Conservation (phyloP, 2,113 vertebrate species). For the Thalassarche chlororhynchos region DNA sequence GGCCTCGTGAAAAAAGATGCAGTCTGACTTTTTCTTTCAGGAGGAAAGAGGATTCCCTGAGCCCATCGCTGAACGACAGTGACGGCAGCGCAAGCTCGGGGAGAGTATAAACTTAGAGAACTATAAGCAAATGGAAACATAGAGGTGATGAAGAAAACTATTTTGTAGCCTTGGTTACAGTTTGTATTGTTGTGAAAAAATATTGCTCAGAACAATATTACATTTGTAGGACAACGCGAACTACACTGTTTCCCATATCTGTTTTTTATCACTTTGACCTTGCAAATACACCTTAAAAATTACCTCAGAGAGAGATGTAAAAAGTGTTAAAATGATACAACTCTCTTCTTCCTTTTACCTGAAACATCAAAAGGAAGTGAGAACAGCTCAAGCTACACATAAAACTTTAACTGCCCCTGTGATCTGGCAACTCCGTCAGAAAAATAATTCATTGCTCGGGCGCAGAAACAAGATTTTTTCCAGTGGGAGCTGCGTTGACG, state of each 20-base stretch:
- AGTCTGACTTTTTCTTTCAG: background rate
- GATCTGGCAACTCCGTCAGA: background rate
- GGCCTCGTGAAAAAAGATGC: background rate
- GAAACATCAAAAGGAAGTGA: background rate
- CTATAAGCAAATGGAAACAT: background rate
- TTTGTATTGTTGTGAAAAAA: background rate
- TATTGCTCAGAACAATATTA: background rate
- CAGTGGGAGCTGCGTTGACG: background rate
- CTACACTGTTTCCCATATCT: background rate
- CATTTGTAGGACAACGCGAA: background rate
- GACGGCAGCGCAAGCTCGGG: background rate
- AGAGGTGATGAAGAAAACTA: background rate
- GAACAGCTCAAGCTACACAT: background rate
- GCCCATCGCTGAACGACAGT: background rate
- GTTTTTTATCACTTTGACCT: background rate
- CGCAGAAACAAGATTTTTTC: background rate
- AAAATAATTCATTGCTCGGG: background rate
- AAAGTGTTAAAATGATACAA: background rate
- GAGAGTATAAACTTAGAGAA: background rate
- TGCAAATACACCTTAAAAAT: background rate
- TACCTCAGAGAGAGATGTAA: background rate
- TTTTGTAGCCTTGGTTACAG: background rate
- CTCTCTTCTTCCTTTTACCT: background rate
- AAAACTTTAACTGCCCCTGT: background rate
- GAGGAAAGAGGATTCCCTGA: background rate